Conservation (phyloP, 2,113 vertebrate species). For the Neopipo cinnamomea region DNA sequence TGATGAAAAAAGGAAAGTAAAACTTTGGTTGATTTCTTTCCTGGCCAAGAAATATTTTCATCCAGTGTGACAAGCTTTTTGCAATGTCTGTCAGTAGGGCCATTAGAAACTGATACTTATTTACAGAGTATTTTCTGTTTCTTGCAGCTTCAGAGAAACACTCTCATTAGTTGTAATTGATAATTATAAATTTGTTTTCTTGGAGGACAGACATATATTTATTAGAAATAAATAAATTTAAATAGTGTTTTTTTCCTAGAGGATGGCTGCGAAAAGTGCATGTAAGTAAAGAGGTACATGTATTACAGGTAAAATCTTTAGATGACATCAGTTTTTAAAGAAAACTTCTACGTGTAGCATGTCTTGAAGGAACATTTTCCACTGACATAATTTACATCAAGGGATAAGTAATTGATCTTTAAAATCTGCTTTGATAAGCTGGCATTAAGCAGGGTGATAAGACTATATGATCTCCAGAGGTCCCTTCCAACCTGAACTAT, state of each 20-base stretch:
- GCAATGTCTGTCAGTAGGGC: not conserved
- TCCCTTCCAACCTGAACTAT: not conserved
- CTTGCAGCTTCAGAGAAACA: not conserved
- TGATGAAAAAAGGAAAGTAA: not conserved
- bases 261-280: not conserved
- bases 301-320: not conserved
- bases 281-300: not conserved
- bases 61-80: not conserved
- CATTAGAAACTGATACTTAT: not conserved
- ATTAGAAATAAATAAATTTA: not conserved
- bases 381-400: fast-evolving
- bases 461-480: not conserved
- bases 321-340: not conserved
- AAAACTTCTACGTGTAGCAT: not conserved
- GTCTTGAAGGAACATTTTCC: not conserved
- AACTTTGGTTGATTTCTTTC: not conserved
- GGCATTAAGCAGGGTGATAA: not conserved
- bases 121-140: not conserved
- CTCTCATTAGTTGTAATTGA: not conserved
- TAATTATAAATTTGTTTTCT: not conserved
- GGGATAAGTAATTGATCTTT: not conserved
- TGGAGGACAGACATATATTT: not conserved
- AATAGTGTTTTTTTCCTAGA: not conserved
- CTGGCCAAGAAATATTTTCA: not conserved
- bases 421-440: not conserved